Percentiles rank a stretch among this genome's conserved stretches.
phyloP scores from a whole-genome alignment of 2,113 vertebrate species.

The Salvator merianae region DNA sequence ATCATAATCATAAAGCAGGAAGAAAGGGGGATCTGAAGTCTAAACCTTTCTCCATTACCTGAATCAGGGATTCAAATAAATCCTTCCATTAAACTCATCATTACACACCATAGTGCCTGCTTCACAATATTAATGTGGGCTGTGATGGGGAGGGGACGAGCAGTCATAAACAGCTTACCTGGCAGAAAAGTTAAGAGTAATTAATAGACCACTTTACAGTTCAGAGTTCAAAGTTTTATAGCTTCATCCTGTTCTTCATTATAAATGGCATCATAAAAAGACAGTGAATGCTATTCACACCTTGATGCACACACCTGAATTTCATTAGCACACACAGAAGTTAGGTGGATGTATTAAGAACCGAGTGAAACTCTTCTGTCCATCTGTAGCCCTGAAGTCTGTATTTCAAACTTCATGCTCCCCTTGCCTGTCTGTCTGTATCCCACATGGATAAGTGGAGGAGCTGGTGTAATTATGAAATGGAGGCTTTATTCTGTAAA shows the following conservation, averaged over 20 bases:
- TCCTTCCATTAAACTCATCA: slow-evolving; percentile 11
- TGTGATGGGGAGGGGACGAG: no score
- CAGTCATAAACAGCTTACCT: slow-evolving; percentile 22
- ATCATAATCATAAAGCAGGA: slow-evolving; percentile 14
- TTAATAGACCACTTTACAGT: slow-evolving; percentile 33
- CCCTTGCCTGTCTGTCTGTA: no score
- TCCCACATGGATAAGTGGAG: neutral
- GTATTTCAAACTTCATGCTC: neutral
- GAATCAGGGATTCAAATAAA: slow-evolving; percentile 23
- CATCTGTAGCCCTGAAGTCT: neutral
- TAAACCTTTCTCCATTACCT: neutral
- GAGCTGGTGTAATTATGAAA: neutral
- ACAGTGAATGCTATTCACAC: slow-evolving; percentile 19
- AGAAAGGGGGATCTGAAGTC: slow-evolving; percentile 9
- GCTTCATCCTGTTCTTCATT: slow-evolving; percentile 23
- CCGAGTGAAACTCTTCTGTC: neutral
- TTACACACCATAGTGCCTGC: neutral
- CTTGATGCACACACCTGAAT: slow-evolving; percentile 22
- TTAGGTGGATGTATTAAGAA: slow-evolving; percentile 7
- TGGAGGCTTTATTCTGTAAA: neutral
- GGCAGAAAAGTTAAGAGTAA: slow-evolving; percentile 33
- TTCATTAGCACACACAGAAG: slow-evolving; percentile 9
- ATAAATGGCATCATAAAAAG: slow-evolving; percentile 23
- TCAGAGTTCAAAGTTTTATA: slow-evolving; percentile 33
- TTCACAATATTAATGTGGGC: neutral